Evolutionary conservation across 2,113 vertebrate species (phyloP).

Genomic region (Thermophis baileyi): DNA sequence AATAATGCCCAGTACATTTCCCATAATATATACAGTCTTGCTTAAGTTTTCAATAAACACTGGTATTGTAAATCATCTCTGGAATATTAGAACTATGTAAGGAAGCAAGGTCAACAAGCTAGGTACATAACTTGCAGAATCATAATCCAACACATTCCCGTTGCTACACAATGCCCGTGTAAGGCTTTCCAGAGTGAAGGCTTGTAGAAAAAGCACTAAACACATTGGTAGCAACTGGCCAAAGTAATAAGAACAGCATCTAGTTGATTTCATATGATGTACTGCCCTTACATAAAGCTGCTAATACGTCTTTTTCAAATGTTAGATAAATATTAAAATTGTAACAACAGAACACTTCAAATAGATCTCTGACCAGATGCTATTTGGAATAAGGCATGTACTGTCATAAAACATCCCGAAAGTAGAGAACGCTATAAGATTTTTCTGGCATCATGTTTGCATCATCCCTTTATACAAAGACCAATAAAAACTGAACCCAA

Average conservation of each 20-base stretch:
- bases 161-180: neutral
- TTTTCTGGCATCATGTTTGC: neutral
- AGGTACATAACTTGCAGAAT: neutral
- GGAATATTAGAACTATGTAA: neutral
- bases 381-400: neutral
- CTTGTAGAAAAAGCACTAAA: neutral
- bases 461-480: neutral
- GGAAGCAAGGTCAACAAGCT: neutral
- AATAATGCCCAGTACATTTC: neutral
- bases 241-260: neutral
- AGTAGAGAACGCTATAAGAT: neutral
- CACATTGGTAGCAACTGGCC: neutral
- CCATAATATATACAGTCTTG: neutral
- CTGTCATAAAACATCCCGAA: neutral
- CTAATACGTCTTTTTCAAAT: neutral
- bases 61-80: neutral
- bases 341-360: neutral
- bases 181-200: neutral
- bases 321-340: neutral
- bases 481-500: neutral
- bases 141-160: neutral
- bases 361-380: neutral
- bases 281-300: neutral
- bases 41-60: neutral
- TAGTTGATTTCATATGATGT: neutral